phyloP scores from a whole-genome alignment of 2,797 vertebrate species.

The Myotis pilosus region DNA sequence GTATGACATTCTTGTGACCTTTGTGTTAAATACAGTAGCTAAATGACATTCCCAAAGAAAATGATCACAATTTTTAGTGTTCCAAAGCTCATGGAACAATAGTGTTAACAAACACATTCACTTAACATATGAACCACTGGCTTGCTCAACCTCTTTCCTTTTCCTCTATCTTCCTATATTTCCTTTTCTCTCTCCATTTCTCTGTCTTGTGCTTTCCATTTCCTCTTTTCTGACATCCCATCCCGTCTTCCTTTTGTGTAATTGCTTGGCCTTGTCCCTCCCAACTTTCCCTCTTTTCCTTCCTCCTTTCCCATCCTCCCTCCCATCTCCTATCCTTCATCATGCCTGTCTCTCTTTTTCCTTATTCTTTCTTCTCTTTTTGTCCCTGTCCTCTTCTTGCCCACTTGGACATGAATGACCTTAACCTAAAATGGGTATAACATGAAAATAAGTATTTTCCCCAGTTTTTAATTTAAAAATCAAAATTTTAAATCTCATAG shows the following conservation, averaged over 20 bases:
- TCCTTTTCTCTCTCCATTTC: not conserved
- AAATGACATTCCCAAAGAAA: not conserved
- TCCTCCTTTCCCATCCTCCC: not conserved
- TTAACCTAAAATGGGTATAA: not conserved
- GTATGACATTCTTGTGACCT: not conserved
- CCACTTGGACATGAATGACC: not conserved
- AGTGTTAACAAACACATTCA: not conserved
- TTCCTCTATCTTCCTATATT: not conserved
- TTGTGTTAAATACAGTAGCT: not conserved
- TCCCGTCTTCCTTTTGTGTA: not conserved
- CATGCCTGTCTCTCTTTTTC: not conserved
- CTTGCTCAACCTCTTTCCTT: not conserved
- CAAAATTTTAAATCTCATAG: constrained; percentile 1
- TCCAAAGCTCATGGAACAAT: not conserved
- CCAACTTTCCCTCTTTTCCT: not conserved
- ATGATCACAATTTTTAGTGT: not conserved
- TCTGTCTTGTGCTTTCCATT: not conserved
- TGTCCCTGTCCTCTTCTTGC: not conserved
- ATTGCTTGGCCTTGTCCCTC: not conserved
- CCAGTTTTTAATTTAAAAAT: constrained; percentile 50
- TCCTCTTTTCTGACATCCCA: not conserved
- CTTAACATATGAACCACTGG: not conserved
- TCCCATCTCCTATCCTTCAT: not conserved
- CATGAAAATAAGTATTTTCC: constrained; percentile 26
- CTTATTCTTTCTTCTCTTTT: not conserved